phyloP scores from a whole-genome alignment of 2,797 vertebrate species.

The Lophius americanus region DNA sequence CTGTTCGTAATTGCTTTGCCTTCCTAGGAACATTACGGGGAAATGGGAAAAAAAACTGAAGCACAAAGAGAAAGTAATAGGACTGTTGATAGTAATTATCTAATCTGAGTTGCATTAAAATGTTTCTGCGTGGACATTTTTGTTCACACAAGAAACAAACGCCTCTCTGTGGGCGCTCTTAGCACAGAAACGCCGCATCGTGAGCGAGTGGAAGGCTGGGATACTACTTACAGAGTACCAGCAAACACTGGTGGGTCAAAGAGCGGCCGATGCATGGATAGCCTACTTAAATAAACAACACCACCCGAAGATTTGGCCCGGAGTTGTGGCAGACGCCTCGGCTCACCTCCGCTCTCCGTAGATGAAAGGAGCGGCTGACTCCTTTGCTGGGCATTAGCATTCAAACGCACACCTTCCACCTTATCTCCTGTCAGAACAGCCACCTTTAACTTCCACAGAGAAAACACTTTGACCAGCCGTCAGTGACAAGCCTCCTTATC shows the following conservation, averaged over 20 bases:
- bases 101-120: conserved; percentile 6
- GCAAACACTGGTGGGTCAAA: conserved; percentile 30
- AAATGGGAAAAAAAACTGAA: conserved; percentile 31
- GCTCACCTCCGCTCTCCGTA: conserved; percentile 35
- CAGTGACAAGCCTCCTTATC: conserved; percentile 64
- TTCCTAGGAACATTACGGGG: conserved; percentile 35
- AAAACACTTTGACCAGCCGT: conserved; percentile 63
- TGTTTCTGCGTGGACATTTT: not conserved
- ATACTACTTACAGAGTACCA: conserved; percentile 1
- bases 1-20: conserved; percentile 59
- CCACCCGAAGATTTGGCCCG: conserved; percentile 26
- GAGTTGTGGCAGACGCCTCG: conserved; percentile 24
- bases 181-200: not conserved
- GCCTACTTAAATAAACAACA: conserved; percentile 29
- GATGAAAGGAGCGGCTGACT: conserved; percentile 57
- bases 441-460: conserved; percentile 59
- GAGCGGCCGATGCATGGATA: conserved; percentile 8
- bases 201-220: not conserved
- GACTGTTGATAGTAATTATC: conserved; percentile 39
- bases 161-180: not conserved
- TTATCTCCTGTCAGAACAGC: conserved; percentile 69
- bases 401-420: conserved; percentile 56
- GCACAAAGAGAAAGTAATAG: conserved; percentile 43
- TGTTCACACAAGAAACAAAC: conserved; percentile 3
- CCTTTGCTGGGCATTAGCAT: conserved; percentile 59